Evolutionary conservation across 2,888 invertebrate species (phyloP).

Genomic region (Taenaris catops): DNA sequence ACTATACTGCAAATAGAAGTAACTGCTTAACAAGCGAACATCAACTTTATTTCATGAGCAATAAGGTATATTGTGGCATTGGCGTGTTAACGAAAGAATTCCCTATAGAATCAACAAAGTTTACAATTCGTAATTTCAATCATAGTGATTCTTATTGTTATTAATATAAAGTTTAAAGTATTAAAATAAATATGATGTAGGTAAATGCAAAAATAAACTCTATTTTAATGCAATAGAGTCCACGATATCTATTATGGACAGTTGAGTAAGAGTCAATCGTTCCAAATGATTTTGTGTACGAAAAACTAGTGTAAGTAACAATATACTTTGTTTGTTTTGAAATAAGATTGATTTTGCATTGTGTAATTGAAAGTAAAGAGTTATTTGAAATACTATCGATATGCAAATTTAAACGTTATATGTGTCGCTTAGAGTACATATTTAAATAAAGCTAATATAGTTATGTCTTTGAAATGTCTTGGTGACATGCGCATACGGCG

Average conservation of each 20-base stretch:
- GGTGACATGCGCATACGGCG: slow-evolving; percentile 71
- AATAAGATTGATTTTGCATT: slow-evolving; percentile 21
- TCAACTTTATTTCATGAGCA: slow-evolving; percentile 21
- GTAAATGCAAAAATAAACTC: slow-evolving; percentile 8
- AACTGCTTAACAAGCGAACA: slow-evolving; percentile 26
- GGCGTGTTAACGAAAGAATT: slow-evolving; percentile 2
- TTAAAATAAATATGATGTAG: background rate
- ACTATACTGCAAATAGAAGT: slow-evolving; percentile 54
- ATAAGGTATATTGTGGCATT: slow-evolving; percentile 25
- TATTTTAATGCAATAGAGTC: slow-evolving; percentile 1
- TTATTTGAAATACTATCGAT: slow-evolving; percentile 21
- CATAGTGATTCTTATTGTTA: slow-evolving; percentile 1
- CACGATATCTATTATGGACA: background rate
- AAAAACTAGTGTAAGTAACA: slow-evolving; percentile 19
- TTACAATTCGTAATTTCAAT: slow-evolving; percentile 4
- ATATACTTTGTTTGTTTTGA: background rate
- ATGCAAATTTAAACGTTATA: slow-evolving; percentile 40
- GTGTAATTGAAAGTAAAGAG: slow-evolving; percentile 3
- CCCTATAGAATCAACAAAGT: slow-evolving; percentile 12
- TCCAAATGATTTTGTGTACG: slow-evolving; percentile 10
- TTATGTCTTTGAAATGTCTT: slow-evolving; percentile 73
- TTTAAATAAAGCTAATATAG: slow-evolving; percentile 32
- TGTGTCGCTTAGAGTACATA: slow-evolving; percentile 25
- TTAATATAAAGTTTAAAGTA: slow-evolving; percentile 6
- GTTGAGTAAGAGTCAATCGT: slow-evolving; percentile 1